Evolutionary conservation across 2,797 vertebrate species (phyloP).

Genomic region (Rallus crepitans): DNA sequence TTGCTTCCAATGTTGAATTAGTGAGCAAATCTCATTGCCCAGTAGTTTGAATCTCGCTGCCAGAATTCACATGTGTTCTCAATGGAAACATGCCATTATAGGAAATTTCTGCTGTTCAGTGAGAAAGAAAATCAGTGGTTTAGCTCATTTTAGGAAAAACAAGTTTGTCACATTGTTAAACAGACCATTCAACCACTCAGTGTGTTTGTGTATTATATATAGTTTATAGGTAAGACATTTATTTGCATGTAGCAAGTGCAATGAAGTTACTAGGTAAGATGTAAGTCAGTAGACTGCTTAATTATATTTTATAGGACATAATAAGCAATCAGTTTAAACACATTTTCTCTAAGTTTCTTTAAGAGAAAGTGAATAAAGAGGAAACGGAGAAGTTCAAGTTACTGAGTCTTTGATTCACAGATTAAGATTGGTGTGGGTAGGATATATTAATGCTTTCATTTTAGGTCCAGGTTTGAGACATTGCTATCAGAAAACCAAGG

Average conservation of each 20-base stretch:
- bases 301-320: not conserved
- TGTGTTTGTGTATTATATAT: not conserved
- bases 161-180: not conserved
- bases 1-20: not conserved
- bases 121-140: not conserved
- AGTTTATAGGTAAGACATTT: not conserved
- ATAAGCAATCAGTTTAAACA: not conserved
- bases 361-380: not conserved
- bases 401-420: not conserved
- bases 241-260: not conserved
- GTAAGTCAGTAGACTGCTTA: not conserved
- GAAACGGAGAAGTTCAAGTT: not conserved
- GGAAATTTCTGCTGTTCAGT: not conserved
- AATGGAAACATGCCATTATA: not conserved
- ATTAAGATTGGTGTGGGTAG: not conserved
- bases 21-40: not conserved
- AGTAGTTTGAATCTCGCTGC: not conserved
- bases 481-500: not conserved
- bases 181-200: not conserved
- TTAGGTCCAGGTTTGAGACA: not conserved
- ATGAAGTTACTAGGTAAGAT: not conserved
- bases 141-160: not conserved
- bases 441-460: not conserved
- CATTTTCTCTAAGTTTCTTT: not conserved
- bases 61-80: not conserved